Evolutionary conservation across 2,797 vertebrate genomes (phyloP).

Genomic region (Epinephelus awoara): DNA sequence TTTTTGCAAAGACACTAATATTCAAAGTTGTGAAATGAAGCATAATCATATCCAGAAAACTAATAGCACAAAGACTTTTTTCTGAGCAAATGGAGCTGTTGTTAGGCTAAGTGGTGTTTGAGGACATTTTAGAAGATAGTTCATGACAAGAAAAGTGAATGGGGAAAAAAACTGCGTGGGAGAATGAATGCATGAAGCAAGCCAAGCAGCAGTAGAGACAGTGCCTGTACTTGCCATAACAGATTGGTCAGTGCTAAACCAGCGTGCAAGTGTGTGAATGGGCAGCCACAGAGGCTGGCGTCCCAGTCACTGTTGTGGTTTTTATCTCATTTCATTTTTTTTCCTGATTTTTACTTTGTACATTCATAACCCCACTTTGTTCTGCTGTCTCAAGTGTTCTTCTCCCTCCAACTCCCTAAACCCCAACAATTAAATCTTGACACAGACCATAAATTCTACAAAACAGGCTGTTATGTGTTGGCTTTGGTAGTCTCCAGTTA

Average conservation of each 20-base stretch:
- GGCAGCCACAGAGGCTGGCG: background rate
- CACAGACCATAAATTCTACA: conserved; percentile 21
- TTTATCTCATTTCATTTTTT: background rate
- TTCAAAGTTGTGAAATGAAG: background rate
- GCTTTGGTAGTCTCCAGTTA: conserved; percentile 17
- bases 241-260: conserved; percentile 10
- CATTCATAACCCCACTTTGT: conserved; percentile 22
- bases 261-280: conserved; percentile 4
- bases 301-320: background rate
- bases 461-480: conserved; percentile 18
- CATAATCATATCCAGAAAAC: background rate
- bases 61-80: background rate
- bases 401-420: conserved; percentile 1
- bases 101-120: background rate
- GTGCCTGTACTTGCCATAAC: conserved; percentile 3
- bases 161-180: background rate
- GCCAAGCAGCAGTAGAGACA: conserved; percentile 8
- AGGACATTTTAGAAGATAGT: conserved; percentile 9
- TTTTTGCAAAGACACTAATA: background rate
- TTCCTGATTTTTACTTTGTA: background rate
- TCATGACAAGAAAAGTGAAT: conserved; percentile 22
- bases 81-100: background rate
- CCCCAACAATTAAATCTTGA: conserved; percentile 35
- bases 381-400: background rate
- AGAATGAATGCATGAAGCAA: conserved; percentile 2